A percentile compares a stretch with the other conserved stretches of the same genome.
phyloP scores from a whole-genome alignment of 2,113 vertebrate species.

The Muntiacus muntjak region DNA sequence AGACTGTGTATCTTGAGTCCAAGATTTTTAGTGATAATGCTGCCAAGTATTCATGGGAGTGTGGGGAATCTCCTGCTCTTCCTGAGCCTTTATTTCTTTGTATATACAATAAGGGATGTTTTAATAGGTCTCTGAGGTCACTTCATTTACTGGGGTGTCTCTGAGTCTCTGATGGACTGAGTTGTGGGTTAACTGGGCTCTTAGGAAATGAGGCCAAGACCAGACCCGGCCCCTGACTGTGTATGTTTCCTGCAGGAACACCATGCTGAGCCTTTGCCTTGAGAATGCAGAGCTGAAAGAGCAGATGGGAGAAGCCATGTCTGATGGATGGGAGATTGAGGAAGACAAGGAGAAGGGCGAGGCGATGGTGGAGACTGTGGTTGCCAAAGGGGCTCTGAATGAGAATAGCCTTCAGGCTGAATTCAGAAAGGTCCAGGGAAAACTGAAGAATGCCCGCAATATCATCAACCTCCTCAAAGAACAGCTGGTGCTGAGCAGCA shows the following conservation, averaged over 20 bases:
- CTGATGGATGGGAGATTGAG: conserved; percentile 56
- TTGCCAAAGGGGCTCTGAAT: not conserved
- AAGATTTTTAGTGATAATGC: not conserved
- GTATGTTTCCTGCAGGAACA: conserved; percentile 80
- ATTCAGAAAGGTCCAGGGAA: conserved; percentile 75
- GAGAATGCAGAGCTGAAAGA: conserved; percentile 87
- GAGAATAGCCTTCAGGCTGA: conserved; percentile 68
- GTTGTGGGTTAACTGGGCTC: no score
- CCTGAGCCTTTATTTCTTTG: not conserved
- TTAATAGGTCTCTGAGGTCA: not conserved
- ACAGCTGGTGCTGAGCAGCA: conserved; percentile 67
- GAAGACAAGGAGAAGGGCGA: conserved; percentile 80
- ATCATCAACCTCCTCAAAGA: conserved; percentile 69
- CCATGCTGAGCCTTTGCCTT: conserved; percentile 84
- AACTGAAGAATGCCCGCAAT: conserved; percentile 54
- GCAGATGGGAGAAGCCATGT: conserved; percentile 78
- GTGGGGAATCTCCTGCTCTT: not conserved
- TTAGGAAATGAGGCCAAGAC: no score
- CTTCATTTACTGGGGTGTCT: not conserved
- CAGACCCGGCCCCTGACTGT: not conserved
- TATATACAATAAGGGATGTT: not conserved
- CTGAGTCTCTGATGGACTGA: not conserved
- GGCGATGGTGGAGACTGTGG: conserved; percentile 26
- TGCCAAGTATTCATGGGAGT: not conserved
- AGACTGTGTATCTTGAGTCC: not conserved